Base-by-base conservation (phyloP, 2,797 vertebrate genomes). In the Ibycter americanus region DNA sequence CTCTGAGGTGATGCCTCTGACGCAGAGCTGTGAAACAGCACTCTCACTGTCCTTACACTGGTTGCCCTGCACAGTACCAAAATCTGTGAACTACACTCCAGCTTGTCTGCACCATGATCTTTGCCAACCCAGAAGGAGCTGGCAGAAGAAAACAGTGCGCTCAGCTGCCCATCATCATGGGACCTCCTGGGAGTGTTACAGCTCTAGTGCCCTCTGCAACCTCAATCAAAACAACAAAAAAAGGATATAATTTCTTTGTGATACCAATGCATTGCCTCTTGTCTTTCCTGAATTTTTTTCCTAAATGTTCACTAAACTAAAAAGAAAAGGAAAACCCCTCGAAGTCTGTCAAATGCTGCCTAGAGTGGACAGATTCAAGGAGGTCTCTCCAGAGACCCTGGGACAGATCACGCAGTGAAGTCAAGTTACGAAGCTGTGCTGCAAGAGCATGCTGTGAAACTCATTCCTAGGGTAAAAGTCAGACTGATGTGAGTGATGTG, bases 401-500 rank as follows among this genome's bases (percentile, higher is more conserved):
- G 55, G 77, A 21, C 49, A 87, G 74, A 86, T 91, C 49, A 56
- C 65, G n/a, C 29, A 56, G 80, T 18, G 4, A 71, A 92, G 78
- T 51, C 62, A 85, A 22, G 15, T 52, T 51, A 49, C 29, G 74
- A 85, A 74, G 26, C 78, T 82, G 59, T 0, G 0, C 70, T 93
- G 70, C 0, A 5, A 76, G 83, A 87, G 44, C 29, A 31, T 0
- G 0, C 92, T 65, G 40, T 56, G 74, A 78, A 92, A 82, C 71
- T 92, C 10, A 3, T 89, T 94, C 89, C 87, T 85, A 91, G 90
- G 65, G 89, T 80, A 68, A 85, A 95, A 94, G 67, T 47, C 90
- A 89, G 84, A 73, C 42, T 95, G 89, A 89, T 78, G 93, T 80
- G 89, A 96, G 67, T 83, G 94, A 90, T 93, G 81, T 94, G 93